Conservation (phyloP, 1,140 invertebrate species). For the Elymnias hypermnestra region DNA sequence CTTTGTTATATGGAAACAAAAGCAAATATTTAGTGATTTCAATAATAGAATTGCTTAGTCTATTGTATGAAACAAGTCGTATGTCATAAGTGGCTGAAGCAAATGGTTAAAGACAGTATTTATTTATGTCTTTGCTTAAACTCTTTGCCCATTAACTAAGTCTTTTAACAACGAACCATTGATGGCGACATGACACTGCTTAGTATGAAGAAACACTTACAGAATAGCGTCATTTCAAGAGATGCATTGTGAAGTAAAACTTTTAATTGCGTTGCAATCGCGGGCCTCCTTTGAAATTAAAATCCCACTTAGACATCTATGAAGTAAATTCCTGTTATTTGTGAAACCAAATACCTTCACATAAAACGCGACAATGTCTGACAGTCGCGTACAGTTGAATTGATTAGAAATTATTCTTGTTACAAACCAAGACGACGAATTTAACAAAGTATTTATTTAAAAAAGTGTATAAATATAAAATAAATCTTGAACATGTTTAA, state of each 20-base stretch:
- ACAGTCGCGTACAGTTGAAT: too few relatives aligned
- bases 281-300: conserved; percentile 1
- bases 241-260: conserved; percentile 3
- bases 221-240: conserved; percentile 3
- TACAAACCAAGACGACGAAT: too few relatives aligned
- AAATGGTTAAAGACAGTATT: too few relatives aligned
- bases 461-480: too few relatives aligned
- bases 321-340: background rate
- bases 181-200: background rate
- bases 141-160: background rate
- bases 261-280: conserved; percentile 9
- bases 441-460: too few relatives aligned
- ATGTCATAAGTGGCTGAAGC: background rate
- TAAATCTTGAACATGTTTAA: too few relatives aligned
- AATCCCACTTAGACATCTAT: conserved; percentile 2
- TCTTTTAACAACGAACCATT: background rate
- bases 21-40: too few relatives aligned
- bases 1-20: too few relatives aligned
- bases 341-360: background rate
- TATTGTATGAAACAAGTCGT: too few relatives aligned
- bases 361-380: too few relatives aligned
- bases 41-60: too few relatives aligned
- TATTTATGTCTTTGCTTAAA: background rate
- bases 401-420: too few relatives aligned
- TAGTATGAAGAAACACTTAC: background rate